These are phyloP conservation scores for Holothuria glaberrima DNA, from an alignment of 35 echinoderm and acorn worm species.

Conservation along the genomic window DNA sequence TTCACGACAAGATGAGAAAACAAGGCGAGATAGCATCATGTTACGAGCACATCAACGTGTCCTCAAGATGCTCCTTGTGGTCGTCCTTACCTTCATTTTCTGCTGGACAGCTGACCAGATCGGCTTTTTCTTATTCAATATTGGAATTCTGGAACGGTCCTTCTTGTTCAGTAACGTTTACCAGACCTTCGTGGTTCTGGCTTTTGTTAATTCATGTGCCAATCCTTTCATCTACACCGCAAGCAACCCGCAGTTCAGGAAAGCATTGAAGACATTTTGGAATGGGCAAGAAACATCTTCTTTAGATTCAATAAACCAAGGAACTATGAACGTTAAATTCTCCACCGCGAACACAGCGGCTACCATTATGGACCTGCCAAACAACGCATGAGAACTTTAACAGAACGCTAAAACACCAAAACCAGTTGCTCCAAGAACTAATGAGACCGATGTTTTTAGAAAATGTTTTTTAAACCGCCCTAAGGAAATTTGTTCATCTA, in stretches of 20 bases:
- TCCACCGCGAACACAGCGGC: conserved; percentile 26
- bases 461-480: no score
- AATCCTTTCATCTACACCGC: conserved; percentile 85
- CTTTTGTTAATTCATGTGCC: conserved; percentile 76
- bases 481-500: no score
- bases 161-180: conserved; percentile 53
- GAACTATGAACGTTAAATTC: background rate
- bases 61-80: conserved; percentile 71
- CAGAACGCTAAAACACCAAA: no score
- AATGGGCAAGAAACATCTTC: conserved; percentile 1
- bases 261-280: conserved; percentile 46
- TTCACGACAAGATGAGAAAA: conserved; percentile 13
- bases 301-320: background rate
- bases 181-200: conserved; percentile 56
- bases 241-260: conserved; percentile 51
- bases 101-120: conserved; percentile 84
- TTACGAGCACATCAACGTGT: conserved; percentile 43
- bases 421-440: no score
- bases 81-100: conserved; percentile 71
- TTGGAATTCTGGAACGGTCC: background rate
- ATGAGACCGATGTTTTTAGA: no score
- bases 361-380: conserved; percentile 28
- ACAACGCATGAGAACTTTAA: background rate
- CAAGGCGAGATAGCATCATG: conserved; percentile 49
- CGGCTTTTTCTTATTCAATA: conserved; percentile 58